These are phyloP conservation scores for Eurytoma adleriae DNA, from an alignment of 2,888 invertebrate species.

Conservation along the genomic window DNA sequence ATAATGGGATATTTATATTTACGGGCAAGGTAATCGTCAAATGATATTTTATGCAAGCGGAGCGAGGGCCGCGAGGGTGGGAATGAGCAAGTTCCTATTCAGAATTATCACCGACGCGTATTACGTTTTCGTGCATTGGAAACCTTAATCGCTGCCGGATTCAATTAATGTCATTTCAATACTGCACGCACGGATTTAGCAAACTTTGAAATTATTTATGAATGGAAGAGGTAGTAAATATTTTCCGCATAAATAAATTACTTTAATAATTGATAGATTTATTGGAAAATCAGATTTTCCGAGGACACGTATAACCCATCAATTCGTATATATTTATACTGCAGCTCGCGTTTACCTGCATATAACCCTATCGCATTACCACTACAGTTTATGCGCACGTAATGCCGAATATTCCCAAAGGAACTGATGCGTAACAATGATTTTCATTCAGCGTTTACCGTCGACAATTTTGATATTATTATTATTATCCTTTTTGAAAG, in stretches of 20 bases:
- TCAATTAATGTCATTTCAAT: slow-evolving; percentile 31
- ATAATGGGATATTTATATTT: not conserved
- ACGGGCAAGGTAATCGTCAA: slow-evolving; percentile 20
- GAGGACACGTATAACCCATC: slow-evolving; percentile 42
- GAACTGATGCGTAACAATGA: slow-evolving; percentile 54
- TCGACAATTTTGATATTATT: slow-evolving; percentile 35
- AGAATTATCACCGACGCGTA: slow-evolving; percentile 27
- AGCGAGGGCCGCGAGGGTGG: too few species aligned
- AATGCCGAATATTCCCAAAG: slow-evolving; percentile 61
- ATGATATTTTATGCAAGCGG: not conserved
- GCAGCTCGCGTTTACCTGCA: slow-evolving; percentile 33
- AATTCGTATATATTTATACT: slow-evolving; percentile 43
- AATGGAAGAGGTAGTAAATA: slow-evolving; percentile 20
- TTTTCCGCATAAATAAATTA: slow-evolving; percentile 27
- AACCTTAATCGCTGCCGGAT: slow-evolving; percentile 20
- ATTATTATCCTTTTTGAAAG: slow-evolving; percentile 39
- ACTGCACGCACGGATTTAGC: not conserved
- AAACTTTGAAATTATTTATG: slow-evolving; percentile 27
- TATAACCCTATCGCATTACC: slow-evolving; percentile 51
- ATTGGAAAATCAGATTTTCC: slow-evolving; percentile 41
- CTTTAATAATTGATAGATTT: slow-evolving; percentile 34
- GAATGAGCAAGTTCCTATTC: slow-evolving; percentile 19
- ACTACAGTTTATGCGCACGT: slow-evolving; percentile 37
- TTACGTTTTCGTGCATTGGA: slow-evolving; percentile 27
- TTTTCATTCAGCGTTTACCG: slow-evolving; percentile 57